Percentiles rank a stretch among this genome's conserved stretches.
phyloP scores from a whole-genome alignment of 2,797 vertebrate genomes.

The Sebastes variabilis region DNA sequence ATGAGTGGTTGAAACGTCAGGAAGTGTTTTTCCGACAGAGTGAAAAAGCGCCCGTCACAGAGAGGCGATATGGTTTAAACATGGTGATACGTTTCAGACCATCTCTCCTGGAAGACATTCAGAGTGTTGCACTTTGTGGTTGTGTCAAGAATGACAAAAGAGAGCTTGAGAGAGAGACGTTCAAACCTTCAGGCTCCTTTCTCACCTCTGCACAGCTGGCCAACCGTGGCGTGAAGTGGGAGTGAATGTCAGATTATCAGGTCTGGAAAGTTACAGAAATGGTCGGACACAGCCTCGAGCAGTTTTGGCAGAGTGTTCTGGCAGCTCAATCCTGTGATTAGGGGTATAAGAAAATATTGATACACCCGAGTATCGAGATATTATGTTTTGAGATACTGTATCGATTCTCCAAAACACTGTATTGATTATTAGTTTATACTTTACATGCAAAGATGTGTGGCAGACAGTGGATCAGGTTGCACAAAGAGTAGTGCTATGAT shows the following conservation, averaged over 20 bases:
- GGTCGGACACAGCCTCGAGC: background rate
- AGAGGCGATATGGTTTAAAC: background rate
- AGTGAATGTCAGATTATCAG: background rate
- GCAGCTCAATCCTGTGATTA: background rate
- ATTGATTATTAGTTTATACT: no score
- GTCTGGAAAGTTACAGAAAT: background rate
- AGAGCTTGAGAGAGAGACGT: background rate
- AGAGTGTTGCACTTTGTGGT: background rate
- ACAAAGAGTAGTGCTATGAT: no score
- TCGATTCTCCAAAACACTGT: no score
- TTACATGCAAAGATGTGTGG: no score
- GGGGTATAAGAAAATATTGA: no score
- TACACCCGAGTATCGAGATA: no score
- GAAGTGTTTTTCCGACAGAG: background rate
- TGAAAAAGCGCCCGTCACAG: fast-evolving
- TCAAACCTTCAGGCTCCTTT: background rate
- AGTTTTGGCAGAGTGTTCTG: background rate
- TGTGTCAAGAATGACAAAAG: background rate
- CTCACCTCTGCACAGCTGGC: background rate
- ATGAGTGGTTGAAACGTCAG: background rate
- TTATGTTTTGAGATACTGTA: no score
- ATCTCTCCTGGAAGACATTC: background rate
- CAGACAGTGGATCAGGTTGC: no score
- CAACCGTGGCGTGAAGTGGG: background rate
- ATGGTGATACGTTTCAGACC: background rate